Percentiles rank a stretch among this genome's conserved stretches.
Conservation (phyloP, 2,113 vertebrate species). For the Ancistrus triradiatus region DNA sequence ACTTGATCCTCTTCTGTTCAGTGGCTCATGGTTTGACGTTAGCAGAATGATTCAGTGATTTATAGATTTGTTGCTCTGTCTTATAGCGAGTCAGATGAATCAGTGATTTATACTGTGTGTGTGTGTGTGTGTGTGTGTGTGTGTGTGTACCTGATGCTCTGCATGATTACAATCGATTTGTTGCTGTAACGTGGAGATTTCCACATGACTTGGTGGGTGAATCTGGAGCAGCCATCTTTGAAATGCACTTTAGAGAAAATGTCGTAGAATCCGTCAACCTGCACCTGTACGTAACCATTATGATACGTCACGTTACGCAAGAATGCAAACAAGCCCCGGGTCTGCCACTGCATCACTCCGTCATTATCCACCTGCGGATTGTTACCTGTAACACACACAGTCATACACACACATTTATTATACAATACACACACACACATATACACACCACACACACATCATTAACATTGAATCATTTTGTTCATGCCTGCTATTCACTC, state of each 20-base stretch:
- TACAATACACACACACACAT: background rate
- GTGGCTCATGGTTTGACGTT: too few relatives aligned
- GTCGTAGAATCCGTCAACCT: slow-evolving; percentile 58
- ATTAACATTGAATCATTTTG: too few relatives aligned
- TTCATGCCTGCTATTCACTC: too few relatives aligned
- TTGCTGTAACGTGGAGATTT: slow-evolving; percentile 44
- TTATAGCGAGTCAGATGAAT: too few relatives aligned
- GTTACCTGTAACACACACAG: background rate
- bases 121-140: background rate
- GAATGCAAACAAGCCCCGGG: slow-evolving; percentile 5
- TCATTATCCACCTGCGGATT: fast-evolving
- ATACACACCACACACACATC: background rate
- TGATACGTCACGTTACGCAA: slow-evolving; percentile 38
- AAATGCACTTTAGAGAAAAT: slow-evolving; percentile 64
- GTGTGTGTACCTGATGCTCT: slow-evolving; percentile 51
- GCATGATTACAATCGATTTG: slow-evolving; percentile 48
- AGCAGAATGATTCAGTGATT: too few relatives aligned
- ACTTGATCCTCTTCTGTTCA: too few relatives aligned
- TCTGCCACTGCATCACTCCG: slow-evolving; percentile 49
- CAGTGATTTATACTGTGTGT: background rate
- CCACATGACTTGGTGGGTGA: slow-evolving; percentile 56
- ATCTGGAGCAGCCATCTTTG: slow-evolving; percentile 27
- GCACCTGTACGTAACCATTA: slow-evolving; percentile 42
- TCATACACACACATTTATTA: too few relatives aligned
- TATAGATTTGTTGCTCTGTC: too few relatives aligned